Conservation (phyloP, 2,797 vertebrate genomes). For the Ambastaia sidthimunki region DNA sequence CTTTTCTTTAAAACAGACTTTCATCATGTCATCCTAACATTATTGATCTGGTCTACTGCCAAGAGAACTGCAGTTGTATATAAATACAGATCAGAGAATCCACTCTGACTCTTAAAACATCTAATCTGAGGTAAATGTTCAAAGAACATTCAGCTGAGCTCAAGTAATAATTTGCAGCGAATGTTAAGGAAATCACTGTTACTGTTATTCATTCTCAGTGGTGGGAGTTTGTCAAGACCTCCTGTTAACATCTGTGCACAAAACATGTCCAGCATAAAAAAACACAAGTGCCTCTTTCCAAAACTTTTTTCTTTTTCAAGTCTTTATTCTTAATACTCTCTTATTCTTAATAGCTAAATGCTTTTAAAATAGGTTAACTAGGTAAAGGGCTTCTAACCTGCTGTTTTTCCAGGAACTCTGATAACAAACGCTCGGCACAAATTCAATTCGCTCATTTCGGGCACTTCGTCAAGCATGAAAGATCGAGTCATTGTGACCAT, state of each 20-base stretch:
- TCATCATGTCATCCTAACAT: constrained; percentile 65
- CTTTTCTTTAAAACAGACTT: constrained; percentile 48
- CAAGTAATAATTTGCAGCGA: background rate
- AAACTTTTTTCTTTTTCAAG: background rate
- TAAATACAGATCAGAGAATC: background rate
- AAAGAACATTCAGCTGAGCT: background rate
- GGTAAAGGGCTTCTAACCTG: constrained; percentile 11
- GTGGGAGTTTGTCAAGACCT: too few species aligned
- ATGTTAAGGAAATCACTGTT: background rate
- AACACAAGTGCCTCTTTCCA: too few species aligned
- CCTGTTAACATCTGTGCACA: too few species aligned
- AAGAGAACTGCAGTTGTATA: background rate
- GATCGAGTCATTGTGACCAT: constrained; percentile 37
- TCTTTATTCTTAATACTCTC: background rate
- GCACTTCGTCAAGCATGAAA: constrained; percentile 44
- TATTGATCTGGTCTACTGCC: constrained; percentile 55
- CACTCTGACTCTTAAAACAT: background rate
- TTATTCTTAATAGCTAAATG: background rate
- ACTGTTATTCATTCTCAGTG: too few species aligned
- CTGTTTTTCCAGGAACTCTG: constrained; percentile 59
- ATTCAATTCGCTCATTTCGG: constrained; percentile 22
- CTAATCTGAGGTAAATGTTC: background rate
- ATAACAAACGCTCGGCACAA: constrained; percentile 22
- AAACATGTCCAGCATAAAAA: too few species aligned
- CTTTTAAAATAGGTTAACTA: constrained; percentile 11